Percentiles rank a stretch among this genome's conserved stretches.
Conservation (phyloP, 1,140 invertebrate species). For the Caenorhabditis briggsae region DNA sequence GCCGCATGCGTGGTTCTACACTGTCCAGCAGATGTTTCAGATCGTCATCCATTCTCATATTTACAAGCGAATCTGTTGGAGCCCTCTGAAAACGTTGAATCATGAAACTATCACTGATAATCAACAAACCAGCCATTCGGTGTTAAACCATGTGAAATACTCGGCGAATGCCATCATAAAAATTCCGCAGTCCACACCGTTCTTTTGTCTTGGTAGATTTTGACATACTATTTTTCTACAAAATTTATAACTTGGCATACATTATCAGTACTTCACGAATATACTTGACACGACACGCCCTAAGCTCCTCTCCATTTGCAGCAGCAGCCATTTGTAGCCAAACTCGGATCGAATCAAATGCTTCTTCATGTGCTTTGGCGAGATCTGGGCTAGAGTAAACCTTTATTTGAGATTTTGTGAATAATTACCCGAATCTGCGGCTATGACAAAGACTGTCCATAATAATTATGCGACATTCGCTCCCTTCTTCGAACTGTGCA, state of each 20-base stretch:
- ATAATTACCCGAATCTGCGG: neutral
- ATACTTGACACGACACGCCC: neutral
- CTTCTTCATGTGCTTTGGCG: neutral
- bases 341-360: slow-evolving; percentile 11
- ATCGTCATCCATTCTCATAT: neutral
- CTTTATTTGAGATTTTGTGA: neutral
- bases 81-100: no score
- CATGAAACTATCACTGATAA: no score
- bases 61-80: neutral
- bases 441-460: neutral
- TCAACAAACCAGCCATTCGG: neutral
- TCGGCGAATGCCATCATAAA: neutral
- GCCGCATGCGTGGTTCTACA: neutral
- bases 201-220: neutral
- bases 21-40: neutral
- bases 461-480: slow-evolving; percentile 20
- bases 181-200: neutral
- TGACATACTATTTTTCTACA: slow-evolving; percentile 19
- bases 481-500: neutral
- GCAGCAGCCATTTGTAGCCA: slow-evolving; percentile 16
- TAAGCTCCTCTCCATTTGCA: neutral
- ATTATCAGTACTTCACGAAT: neutral
- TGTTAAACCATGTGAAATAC: slow-evolving; percentile 30
- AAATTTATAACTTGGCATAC: neutral
- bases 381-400: neutral